Evolutionary conservation across 2,113 vertebrate genomes (phyloP).

Genomic region (Lophius piscatorius): DNA sequence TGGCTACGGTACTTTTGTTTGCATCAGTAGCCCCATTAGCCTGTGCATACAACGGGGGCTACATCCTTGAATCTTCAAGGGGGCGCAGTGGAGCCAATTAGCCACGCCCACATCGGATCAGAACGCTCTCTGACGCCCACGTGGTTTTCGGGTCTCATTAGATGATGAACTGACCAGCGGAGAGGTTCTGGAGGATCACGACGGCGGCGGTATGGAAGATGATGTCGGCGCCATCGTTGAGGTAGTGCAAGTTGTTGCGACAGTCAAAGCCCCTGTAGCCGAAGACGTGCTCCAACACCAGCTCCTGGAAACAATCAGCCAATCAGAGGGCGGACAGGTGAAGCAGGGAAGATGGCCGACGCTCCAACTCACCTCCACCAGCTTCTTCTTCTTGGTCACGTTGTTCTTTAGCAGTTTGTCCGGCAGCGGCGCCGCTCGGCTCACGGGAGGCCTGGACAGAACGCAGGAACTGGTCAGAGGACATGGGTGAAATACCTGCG

Average conservation of each 20-base stretch:
- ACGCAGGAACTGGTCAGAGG: neutral
- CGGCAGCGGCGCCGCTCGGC: constrained; percentile 91
- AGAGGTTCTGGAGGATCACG: constrained; percentile 90
- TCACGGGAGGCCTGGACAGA: constrained; percentile 87
- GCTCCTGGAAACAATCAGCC: constrained; percentile 79
- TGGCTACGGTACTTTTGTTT: no score
- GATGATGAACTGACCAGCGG: constrained; percentile 80
- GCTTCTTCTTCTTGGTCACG: constrained; percentile 92
- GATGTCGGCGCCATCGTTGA: constrained; percentile 94
- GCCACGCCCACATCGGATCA: no score
- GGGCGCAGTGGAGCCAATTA: no score
- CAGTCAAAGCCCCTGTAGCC: constrained; percentile 97
- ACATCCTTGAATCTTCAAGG: no score
- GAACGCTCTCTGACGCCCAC: no score
- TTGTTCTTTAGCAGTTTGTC: constrained; percentile 95
- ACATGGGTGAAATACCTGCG: neutral
- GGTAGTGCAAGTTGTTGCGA: constrained; percentile 98
- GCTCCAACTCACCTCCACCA: constrained; percentile 85
- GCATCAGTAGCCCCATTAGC: no score
- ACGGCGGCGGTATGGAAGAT: constrained; percentile 94
- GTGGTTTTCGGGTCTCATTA: no score
- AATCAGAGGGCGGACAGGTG: no score
- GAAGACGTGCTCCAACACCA: constrained; percentile 94
- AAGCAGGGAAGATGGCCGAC: neutral
- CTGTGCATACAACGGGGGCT: no score